Base-by-base conservation (phyloP, 2,888 invertebrate genomes). In the Calameuta pallipes region DNA sequence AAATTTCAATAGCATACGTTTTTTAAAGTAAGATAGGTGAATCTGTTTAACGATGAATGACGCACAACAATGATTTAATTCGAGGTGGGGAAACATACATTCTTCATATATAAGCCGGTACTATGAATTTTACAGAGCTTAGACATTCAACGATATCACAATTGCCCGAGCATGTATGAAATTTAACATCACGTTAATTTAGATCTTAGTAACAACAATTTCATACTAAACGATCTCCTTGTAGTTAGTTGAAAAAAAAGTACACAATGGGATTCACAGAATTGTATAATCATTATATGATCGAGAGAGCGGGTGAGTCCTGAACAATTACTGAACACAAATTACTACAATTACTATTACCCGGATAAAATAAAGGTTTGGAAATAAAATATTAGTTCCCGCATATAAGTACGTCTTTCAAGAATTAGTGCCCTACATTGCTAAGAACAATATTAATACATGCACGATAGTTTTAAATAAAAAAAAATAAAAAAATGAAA, bases 231-330 rank as follows among this genome's bases (percentile, higher is more conserved):
- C 23, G 2, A 23, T 23, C 9, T 23, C 0, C 9, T 56, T 56
- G 9, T 71, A 31, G 12, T 34, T 33, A 31, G 23, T 30, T 77
- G n/a, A 71, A 69, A 15, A 75, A 33, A 56, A 37, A 75, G 11
- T 70, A 9, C 56, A 56, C 75, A 68, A 85, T 84, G 83, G 80
- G 78, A 37, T 35, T 81, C 11, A 68, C 71, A 35, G 77, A 81
- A 71, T 78, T 73, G 35, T 85, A 81, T 73, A 76, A 80, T 78
- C 82, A 83, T 75, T 73, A 81, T 13, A 76, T 82, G 12, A 78
- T 80, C 6, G 84, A 85, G 36, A 36, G 68, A 12, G 73, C 79
- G 35, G 85, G 85, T 85, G 75, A 83, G 83, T 56, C 56, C 56
- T 56, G 23, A 56, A 56, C 23, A 56, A 56, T 56, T 23, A 56